Evolutionary conservation across 2,797 vertebrate species (phyloP).

Genomic region (Sebastes cheni): DNA sequence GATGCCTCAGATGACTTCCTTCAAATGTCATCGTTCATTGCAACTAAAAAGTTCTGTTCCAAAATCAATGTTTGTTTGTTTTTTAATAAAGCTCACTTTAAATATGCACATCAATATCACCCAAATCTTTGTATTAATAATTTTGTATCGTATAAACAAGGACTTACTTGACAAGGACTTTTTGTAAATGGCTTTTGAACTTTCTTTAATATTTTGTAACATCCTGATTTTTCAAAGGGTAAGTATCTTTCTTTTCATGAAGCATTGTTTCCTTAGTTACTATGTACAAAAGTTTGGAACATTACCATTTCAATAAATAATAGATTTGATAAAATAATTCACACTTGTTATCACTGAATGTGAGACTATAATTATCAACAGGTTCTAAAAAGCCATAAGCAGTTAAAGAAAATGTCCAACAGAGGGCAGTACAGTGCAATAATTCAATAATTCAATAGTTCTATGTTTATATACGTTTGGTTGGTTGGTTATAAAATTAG

Average conservation of each 20-base stretch:
- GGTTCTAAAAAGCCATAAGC: background rate
- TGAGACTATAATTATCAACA: background rate
- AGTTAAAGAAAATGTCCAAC: constrained; percentile 25
- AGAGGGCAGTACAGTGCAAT: constrained; percentile 54
- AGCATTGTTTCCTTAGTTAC: background rate
- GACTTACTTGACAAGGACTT: too few relatives aligned
- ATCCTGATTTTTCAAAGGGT: background rate
- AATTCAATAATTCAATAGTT: background rate
- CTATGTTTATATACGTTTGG: background rate
- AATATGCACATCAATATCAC: too few relatives aligned
- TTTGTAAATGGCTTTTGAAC: too few relatives aligned
- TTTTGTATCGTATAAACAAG: too few relatives aligned
- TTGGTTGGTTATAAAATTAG: background rate
- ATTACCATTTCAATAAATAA: background rate
- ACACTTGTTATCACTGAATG: background rate
- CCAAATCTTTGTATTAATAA: too few relatives aligned
- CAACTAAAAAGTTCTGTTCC: too few relatives aligned
- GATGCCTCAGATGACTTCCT: too few relatives aligned
- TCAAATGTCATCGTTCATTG: too few relatives aligned
- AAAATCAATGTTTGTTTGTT: too few relatives aligned
- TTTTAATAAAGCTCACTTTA: too few relatives aligned
- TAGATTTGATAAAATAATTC: background rate
- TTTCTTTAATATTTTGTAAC: background rate
- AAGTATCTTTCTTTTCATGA: background rate
- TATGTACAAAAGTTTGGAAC: background rate